These are phyloP conservation scores for Kryptolebias ocellatus DNA, from an alignment of 2,797 vertebrate genomes.

Conservation along the genomic window DNA sequence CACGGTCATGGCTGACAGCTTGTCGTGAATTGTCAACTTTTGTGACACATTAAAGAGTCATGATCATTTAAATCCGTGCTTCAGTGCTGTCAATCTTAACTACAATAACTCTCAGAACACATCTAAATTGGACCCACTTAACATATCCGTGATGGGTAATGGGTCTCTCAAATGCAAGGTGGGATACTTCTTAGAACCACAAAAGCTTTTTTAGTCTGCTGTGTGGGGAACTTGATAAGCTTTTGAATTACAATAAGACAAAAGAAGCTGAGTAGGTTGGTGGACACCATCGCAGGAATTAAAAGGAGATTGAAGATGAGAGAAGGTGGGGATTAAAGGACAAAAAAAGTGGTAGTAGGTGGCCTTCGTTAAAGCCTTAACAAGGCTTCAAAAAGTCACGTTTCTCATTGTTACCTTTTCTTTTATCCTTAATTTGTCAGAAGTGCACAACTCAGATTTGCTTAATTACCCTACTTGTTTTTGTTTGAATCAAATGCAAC, in stretches of 20 bases:
- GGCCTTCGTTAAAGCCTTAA: conserved; percentile 17
- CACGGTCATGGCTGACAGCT: conserved; percentile 35
- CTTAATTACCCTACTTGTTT: conserved; percentile 7
- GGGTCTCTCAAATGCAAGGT: conserved; percentile 31
- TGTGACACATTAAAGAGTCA: conserved; percentile 36
- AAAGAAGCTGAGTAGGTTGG: conserved; percentile 42
- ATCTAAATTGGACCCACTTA: conserved; percentile 40
- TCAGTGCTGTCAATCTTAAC: conserved; percentile 26
- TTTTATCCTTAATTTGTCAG: conserved; percentile 16
- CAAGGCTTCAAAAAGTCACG: neutral
- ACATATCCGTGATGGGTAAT: conserved; percentile 35
- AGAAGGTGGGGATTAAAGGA: conserved; percentile 43
- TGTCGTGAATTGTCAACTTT: conserved; percentile 39
- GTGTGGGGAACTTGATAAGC: conserved; percentile 23
- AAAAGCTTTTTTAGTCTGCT: conserved; percentile 36
- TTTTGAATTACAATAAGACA: conserved; percentile 46
- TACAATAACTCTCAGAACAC: conserved; percentile 29
- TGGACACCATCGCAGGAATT: conserved; percentile 39
- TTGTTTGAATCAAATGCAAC: neutral
- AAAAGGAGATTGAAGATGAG: conserved; percentile 23
- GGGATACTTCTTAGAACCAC: conserved; percentile 33
- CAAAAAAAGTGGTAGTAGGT: conserved; percentile 22
- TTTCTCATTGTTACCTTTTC: conserved; percentile 6
- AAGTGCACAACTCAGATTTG: neutral
- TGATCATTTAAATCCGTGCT: conserved; percentile 37